Evolutionary conservation across 2,797 vertebrate species (phyloP).

Genomic region (Cryptoprocta ferox): DNA sequence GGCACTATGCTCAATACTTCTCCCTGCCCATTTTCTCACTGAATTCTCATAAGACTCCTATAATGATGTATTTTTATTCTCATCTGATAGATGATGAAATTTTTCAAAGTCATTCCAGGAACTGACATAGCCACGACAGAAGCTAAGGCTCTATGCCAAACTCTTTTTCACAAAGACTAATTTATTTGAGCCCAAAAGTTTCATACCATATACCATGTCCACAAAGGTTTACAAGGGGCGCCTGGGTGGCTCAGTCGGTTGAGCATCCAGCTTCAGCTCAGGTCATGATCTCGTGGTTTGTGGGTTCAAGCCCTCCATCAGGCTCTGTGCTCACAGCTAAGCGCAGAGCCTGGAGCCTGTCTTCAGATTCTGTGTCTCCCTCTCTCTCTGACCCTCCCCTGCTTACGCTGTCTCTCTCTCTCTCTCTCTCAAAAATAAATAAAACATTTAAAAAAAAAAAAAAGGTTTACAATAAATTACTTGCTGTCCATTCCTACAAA

Average conservation of each 20-base stretch:
- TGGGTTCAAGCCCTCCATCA: no score
- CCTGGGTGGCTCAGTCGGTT: no score
- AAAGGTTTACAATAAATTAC: conserved; percentile 42
- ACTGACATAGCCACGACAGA: neutral
- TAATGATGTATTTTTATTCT: neutral
- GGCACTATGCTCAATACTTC: neutral
- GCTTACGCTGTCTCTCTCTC: no score
- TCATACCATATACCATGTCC: neutral
- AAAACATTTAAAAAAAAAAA: no score
- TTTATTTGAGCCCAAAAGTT: conserved; percentile 19
- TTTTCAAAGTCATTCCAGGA: conserved; percentile 41
- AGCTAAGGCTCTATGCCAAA: neutral
- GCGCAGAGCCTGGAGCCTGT: no score
- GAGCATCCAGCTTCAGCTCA: no score
- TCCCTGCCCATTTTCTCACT: neutral
- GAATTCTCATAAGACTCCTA: conserved; percentile 38
- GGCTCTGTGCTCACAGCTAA: no score
- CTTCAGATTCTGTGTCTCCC: no score
- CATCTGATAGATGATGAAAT: neutral
- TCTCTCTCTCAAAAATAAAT: no score
- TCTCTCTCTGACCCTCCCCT: no score
- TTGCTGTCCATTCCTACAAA: neutral
- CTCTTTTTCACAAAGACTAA: neutral
- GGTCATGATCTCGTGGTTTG: no score
- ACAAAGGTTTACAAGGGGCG: conserved; percentile 4